A percentile compares a stretch with the other conserved stretches of the same genome.
Conservation (phyloP, 2,113 vertebrate genomes). For the Amblyopsis rosae region DNA sequence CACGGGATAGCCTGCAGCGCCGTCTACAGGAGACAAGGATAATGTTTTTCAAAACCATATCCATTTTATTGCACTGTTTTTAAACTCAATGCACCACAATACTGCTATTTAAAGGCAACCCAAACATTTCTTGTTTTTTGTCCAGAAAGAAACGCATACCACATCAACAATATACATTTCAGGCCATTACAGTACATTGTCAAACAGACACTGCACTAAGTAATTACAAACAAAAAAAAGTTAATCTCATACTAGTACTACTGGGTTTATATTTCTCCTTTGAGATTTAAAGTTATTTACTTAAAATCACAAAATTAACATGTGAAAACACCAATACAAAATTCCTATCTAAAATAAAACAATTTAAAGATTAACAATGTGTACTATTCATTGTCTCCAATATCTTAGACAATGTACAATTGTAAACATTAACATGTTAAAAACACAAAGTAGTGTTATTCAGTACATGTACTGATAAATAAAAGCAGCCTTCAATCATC, state of each 20-base stretch:
- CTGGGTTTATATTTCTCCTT: too few relatives aligned
- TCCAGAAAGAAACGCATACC: slow-evolving; percentile 27
- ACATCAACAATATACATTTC: slow-evolving; percentile 34
- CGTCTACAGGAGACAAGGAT: slow-evolving; percentile 40
- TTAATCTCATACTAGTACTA: too few relatives aligned
- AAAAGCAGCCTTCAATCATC: slow-evolving; percentile 27
- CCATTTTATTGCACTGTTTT: slow-evolving; percentile 39
- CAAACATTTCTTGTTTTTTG: neutral
- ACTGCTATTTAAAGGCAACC: slow-evolving; percentile 38
- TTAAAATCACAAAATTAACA: slow-evolving; percentile 27
- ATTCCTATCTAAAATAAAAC: slow-evolving; percentile 26
- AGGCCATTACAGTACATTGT: slow-evolving; percentile 22
- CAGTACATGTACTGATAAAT: slow-evolving; percentile 5
- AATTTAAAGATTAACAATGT: slow-evolving; percentile 43
- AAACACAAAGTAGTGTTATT: slow-evolving; percentile 20
- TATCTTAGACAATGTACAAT: slow-evolving; percentile 42
- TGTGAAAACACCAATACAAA: slow-evolving; percentile 49
- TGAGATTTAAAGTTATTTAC: slow-evolving; percentile 17
- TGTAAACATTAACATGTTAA: slow-evolving; percentile 58
- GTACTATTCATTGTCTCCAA: slow-evolving; percentile 29
- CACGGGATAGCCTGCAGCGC: slow-evolving; percentile 19
- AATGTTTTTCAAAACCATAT: slow-evolving; percentile 10
- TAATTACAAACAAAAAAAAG: too few relatives aligned
- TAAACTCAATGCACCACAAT: slow-evolving; percentile 50
- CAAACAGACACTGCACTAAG: slow-evolving; percentile 20